These are phyloP conservation scores for Fissipunctia ypsillon DNA, from an alignment of 2,888 invertebrate genomes.

Conservation along the genomic window DNA sequence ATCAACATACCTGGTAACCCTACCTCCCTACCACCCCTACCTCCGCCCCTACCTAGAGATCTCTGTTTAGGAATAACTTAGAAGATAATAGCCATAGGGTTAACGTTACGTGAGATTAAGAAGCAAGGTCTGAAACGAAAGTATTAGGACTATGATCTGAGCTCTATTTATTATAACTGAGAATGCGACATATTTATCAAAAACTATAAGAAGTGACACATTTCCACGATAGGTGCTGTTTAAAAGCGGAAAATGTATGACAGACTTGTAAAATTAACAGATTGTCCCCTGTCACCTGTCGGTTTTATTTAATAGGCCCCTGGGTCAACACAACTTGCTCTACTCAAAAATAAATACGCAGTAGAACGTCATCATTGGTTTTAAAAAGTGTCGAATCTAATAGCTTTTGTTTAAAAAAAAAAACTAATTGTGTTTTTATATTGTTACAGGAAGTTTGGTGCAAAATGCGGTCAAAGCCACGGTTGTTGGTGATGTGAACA, in stretches of 20 bases:
- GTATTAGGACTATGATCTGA: too few relatives aligned
- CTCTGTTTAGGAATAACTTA: background rate
- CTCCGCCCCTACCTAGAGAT: too few relatives aligned
- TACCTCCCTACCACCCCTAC: too few relatives aligned
- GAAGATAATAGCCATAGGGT: background rate
- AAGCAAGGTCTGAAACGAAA: background rate
- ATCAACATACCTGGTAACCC: too few relatives aligned
- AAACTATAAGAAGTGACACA: background rate
- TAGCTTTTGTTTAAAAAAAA: background rate
- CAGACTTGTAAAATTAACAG: background rate
- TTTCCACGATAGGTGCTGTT: background rate
- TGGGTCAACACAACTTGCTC: background rate
- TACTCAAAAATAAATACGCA: background rate
- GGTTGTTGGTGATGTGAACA: slow-evolving; percentile 58
- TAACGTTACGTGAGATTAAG: background rate
- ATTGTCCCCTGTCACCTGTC: background rate
- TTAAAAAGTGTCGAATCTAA: background rate
- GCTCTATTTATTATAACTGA: too few relatives aligned
- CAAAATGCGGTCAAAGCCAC: slow-evolving; percentile 64
- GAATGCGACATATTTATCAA: too few relatives aligned
- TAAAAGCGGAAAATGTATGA: background rate
- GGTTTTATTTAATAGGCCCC: background rate
- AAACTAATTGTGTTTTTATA: slow-evolving; percentile 5
- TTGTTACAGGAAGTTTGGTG: slow-evolving; percentile 58
- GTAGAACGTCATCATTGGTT: background rate